Evolutionary conservation across 2,797 vertebrate genomes (phyloP).

Genomic region (Trachops cirrhosus): DNA sequence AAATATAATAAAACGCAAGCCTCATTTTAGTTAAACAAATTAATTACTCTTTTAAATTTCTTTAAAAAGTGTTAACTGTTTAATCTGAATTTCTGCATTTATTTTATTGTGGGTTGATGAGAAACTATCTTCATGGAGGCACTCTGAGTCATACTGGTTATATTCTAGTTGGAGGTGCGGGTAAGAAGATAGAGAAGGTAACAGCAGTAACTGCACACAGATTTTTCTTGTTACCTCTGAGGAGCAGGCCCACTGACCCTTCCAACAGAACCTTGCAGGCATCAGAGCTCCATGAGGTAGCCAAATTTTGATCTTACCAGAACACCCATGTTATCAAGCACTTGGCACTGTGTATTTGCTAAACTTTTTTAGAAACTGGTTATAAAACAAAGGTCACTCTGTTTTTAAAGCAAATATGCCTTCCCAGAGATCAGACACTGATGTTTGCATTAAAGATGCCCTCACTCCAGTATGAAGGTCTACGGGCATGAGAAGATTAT

Average conservation of each 20-base stretch:
- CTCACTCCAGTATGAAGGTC: background rate
- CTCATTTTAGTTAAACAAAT: background rate
- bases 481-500: background rate
- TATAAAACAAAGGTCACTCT: background rate
- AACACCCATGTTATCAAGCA: background rate
- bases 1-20: slow-evolving; percentile 24
- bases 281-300: background rate
- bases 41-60: background rate
- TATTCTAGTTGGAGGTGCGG: background rate
- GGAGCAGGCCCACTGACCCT: too few species aligned
- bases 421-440: background rate
- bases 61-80: background rate
- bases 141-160: background rate
- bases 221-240: background rate
- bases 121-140: background rate
- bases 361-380: background rate
- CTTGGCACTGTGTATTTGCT: background rate
- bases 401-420: background rate
- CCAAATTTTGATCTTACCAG: background rate
- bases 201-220: background rate
- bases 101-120: background rate
- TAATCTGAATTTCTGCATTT: background rate
- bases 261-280: background rate
- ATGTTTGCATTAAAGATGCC: background rate
- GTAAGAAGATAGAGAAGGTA: background rate